Percentiles rank a stretch among this genome's conserved stretches.
phyloP scores from a whole-genome alignment of 2,888 invertebrate genomes.

The Trisateles emortualis region DNA sequence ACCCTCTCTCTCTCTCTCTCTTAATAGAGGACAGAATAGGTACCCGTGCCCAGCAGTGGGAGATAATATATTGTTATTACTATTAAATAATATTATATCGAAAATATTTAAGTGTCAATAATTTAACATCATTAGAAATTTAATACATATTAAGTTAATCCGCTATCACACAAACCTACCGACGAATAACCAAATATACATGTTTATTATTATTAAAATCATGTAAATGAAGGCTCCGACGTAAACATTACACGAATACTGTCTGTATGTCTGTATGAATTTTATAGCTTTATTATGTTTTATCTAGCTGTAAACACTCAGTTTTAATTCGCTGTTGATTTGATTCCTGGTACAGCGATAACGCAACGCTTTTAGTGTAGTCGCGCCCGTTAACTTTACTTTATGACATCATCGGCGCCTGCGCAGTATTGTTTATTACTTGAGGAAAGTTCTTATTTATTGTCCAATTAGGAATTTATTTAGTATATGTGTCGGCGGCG shows the following conservation, averaged over 20 bases:
- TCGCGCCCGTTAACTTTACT: conserved; percentile 21
- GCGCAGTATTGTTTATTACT: conserved; percentile 41
- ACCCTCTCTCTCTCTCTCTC: too few relatives aligned
- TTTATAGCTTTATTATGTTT: conserved; percentile 47
- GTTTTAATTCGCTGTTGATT: conserved; percentile 40
- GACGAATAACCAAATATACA: conserved; percentile 8
- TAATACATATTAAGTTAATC: background rate
- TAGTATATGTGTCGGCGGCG: conserved; percentile 22
- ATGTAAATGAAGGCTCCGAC: conserved; percentile 3
- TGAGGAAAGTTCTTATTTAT: conserved; percentile 39
- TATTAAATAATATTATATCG: too few relatives aligned
- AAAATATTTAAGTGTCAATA: background rate
- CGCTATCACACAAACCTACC: background rate
- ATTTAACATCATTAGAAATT: background rate
- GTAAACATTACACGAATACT: conserved; percentile 3
- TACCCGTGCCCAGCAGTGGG: too few relatives aligned
- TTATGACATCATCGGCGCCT: conserved; percentile 43
- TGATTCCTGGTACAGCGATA: conserved; percentile 10
- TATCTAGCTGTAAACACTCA: conserved; percentile 43
- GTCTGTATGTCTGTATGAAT: conserved; percentile 3
- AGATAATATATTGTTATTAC: too few relatives aligned
- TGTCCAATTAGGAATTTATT: conserved; percentile 33
- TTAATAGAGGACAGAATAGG: too few relatives aligned
- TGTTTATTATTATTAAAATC: conserved; percentile 7
- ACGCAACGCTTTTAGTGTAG: conserved; percentile 17